These are phyloP conservation scores for Diachasma alloeum DNA, from an alignment of 1,140 invertebrate genomes.

Conservation along the genomic window DNA sequence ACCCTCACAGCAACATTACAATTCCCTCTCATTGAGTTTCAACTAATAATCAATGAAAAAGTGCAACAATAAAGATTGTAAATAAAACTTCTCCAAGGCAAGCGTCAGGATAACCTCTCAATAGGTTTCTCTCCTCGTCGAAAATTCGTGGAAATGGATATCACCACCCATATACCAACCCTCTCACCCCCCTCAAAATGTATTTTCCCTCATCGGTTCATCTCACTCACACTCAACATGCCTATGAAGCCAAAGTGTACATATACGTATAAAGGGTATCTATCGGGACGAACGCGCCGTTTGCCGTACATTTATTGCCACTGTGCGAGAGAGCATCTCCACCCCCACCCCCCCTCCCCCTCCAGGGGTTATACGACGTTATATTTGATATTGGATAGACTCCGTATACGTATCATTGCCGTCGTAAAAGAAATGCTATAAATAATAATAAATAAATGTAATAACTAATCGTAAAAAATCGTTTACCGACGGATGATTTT, in stretches of 20 bases:
- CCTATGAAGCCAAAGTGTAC: background rate
- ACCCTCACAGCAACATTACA: too few relatives aligned
- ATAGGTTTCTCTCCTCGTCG: constrained; percentile 25
- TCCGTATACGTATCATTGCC: constrained; percentile 61
- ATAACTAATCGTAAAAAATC: constrained; percentile 56
- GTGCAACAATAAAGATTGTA: background rate
- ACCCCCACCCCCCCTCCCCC: constrained; percentile 24
- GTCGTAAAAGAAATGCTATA: constrained; percentile 60
- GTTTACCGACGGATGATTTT: constrained; percentile 41
- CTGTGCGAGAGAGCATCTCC: constrained; percentile 10
- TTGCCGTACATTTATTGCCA: constrained; percentile 65
- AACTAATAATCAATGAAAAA: background rate
- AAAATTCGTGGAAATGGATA: constrained; percentile 36
- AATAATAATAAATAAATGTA: constrained; percentile 66
- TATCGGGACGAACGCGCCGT: constrained; percentile 56
- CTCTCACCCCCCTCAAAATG: background rate
- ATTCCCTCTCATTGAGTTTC: too few relatives aligned
- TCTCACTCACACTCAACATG: background rate
- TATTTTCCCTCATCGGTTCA: background rate
- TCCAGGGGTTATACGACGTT: constrained; percentile 58
- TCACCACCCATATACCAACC: background rate
- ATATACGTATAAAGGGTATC: constrained; percentile 50
- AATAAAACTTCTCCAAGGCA: background rate
- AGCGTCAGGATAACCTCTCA: background rate
- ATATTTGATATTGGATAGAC: constrained; percentile 66